A percentile compares a stretch with the other conserved stretches of the same genome.
These are phyloP conservation scores for Palythoa caribaeorum DNA, from an alignment of 92 coral and sea anemone species.

Conservation along the genomic window DNA sequence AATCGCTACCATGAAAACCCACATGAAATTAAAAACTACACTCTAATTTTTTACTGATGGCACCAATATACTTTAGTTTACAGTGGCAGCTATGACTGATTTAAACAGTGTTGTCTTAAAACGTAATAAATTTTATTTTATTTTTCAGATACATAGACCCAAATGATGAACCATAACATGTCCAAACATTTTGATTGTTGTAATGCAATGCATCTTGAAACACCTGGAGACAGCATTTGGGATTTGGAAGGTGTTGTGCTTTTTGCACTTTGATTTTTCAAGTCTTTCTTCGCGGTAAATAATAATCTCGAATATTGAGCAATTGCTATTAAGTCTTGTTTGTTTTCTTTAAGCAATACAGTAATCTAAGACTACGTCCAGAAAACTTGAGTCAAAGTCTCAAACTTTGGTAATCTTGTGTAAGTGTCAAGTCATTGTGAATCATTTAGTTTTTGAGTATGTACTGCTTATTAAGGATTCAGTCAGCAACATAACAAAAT, in stretches of 20 bases:
- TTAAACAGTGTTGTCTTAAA: too few relatives aligned
- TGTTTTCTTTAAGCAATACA: background rate
- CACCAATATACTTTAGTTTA: background rate
- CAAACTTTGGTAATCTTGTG: too few relatives aligned
- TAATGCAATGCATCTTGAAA: background rate
- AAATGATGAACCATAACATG: too few relatives aligned
- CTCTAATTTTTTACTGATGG: conserved; percentile 94
- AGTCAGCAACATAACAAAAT: background rate
- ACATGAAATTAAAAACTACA: conserved; percentile 71
- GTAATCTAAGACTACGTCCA: background rate
- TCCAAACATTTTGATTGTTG: too few relatives aligned
- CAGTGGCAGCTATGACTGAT: too few relatives aligned
- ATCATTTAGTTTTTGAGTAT: background rate
- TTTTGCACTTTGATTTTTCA: background rate
- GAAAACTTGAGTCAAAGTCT: too few relatives aligned
- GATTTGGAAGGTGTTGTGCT: background rate
- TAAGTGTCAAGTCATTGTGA: too few relatives aligned
- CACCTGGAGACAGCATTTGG: background rate
- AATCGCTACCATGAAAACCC: conserved; percentile 55
- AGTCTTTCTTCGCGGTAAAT: background rate
- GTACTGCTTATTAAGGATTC: background rate
- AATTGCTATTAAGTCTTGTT: background rate
- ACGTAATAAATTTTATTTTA: too few relatives aligned
- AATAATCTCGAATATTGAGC: background rate
- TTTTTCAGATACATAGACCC: background rate